These are phyloP conservation scores for Penaeus monodon DNA, from an alignment of 2,888 invertebrate genomes.

Conservation along the genomic window DNA sequence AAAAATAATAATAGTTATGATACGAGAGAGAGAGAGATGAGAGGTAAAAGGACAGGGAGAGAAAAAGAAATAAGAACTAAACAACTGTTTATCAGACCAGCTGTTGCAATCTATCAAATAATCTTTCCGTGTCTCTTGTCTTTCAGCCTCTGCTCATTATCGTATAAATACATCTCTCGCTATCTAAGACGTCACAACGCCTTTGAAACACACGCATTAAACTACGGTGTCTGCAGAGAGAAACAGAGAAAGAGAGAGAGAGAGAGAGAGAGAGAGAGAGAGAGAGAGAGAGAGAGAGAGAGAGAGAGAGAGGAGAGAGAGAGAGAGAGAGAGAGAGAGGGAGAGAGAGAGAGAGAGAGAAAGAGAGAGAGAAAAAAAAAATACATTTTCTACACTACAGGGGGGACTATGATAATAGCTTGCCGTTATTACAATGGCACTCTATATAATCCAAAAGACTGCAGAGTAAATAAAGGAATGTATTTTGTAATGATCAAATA, in stretches of 20 bases:
- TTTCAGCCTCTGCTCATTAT: slow-evolving; percentile 23
- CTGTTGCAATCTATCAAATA: too few species aligned
- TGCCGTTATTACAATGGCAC: too few species aligned
- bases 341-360: too few species aligned
- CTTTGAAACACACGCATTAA: slow-evolving; percentile 25
- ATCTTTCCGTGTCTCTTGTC: slow-evolving; percentile 10
- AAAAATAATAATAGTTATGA: too few species aligned
- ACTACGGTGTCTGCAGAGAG: background rate
- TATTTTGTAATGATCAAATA: too few species aligned
- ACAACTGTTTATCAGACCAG: too few species aligned
- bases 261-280: too few species aligned
- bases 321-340: too few species aligned
- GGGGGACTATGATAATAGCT: slow-evolving; percentile 9
- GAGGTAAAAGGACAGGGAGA: slow-evolving; percentile 5
- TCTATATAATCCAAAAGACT: too few species aligned
- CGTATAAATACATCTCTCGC: slow-evolving; percentile 37
- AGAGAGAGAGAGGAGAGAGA: too few species aligned
- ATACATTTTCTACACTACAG: slow-evolving; percentile 14
- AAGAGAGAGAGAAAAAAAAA: background rate
- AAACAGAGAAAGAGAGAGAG: background rate
- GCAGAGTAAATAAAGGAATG: too few species aligned
- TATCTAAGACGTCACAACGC: slow-evolving; percentile 19
- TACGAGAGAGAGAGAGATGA: background rate
- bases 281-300: too few species aligned
- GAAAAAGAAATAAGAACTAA: slow-evolving; percentile 4